phyloP scores from a whole-genome alignment of 2,797 vertebrate species.

The Neosilurus hyrtlii region DNA sequence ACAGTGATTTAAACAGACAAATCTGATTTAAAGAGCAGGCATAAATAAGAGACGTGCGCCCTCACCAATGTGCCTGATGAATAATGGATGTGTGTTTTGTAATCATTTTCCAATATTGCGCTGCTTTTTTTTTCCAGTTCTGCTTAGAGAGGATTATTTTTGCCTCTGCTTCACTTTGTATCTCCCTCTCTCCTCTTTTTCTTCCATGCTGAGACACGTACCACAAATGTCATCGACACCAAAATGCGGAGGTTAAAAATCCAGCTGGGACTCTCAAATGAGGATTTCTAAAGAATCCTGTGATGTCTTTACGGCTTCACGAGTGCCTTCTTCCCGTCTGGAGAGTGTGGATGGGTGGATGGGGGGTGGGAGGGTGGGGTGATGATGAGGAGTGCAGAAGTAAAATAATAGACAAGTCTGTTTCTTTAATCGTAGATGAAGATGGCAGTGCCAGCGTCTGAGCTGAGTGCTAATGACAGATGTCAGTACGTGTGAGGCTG shows the following conservation, averaged over 20 bases:
- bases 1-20: slow-evolving; percentile 79
- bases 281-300: slow-evolving; percentile 50
- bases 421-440: slow-evolving; percentile 31
- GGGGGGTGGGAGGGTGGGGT: too few species aligned
- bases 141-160: slow-evolving; percentile 48
- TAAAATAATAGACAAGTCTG: slow-evolving; percentile 36
- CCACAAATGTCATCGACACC: slow-evolving; percentile 31
- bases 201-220: slow-evolving; percentile 28
- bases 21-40: slow-evolving; percentile 76
- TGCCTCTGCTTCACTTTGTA: slow-evolving; percentile 33
- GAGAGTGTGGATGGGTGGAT: slow-evolving; percentile 31
- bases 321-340: slow-evolving; percentile 24
- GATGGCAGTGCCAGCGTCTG: slow-evolving; percentile 29
- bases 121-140: slow-evolving; percentile 54
- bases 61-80: slow-evolving; percentile 74
- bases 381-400: background rate
- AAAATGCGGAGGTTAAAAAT: slow-evolving; percentile 52
- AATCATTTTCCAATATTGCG: slow-evolving; percentile 77
- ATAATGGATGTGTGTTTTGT: slow-evolving; percentile 79
- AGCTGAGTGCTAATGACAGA: slow-evolving; percentile 40
- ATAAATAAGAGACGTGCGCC: slow-evolving; percentile 74
- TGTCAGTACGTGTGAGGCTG: slow-evolving; percentile 40
- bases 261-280: slow-evolving; percentile 42
- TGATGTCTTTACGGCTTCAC: slow-evolving; percentile 42
- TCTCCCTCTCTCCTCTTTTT: slow-evolving; percentile 9